Evolutionary conservation across 2,888 invertebrate species (phyloP).

Genomic region (Harpalus rubripes): DNA sequence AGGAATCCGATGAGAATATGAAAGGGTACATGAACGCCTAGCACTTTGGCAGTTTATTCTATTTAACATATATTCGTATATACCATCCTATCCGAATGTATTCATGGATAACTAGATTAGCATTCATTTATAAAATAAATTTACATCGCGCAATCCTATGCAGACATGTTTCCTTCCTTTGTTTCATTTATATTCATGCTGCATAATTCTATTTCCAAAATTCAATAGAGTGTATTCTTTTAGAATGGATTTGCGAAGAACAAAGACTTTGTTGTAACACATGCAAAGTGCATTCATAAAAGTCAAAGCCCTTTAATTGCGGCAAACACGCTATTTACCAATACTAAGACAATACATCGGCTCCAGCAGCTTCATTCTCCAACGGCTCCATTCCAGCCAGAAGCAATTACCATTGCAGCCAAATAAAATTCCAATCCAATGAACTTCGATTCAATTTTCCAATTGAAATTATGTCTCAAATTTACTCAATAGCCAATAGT

Average conservation of each 20-base stretch:
- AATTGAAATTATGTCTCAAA: constrained; percentile 51
- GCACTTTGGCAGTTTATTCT: constrained; percentile 38
- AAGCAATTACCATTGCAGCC: constrained; percentile 23
- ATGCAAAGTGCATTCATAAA: constrained; percentile 38
- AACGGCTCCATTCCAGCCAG: constrained; percentile 8
- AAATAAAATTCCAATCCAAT: constrained; percentile 47
- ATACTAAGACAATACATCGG: constrained; percentile 1
- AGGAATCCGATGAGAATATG: constrained; percentile 34
- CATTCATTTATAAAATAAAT: constrained; percentile 50
- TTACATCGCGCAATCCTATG: constrained; percentile 41
- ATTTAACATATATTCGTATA: constrained; percentile 19
- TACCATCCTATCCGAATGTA: constrained; percentile 18
- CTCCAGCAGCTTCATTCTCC: neutral
- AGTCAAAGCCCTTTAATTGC: constrained; percentile 40
- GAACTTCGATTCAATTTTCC: constrained; percentile 49
- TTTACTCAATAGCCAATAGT: constrained; percentile 19
- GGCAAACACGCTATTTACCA: constrained; percentile 23
- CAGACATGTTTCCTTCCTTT: constrained; percentile 43
- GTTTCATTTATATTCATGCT: constrained; percentile 44
- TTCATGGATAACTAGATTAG: constrained; percentile 46
- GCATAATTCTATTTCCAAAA: constrained; percentile 46
- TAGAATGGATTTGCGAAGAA: constrained; percentile 19
- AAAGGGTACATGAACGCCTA: constrained; percentile 21
- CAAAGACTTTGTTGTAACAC: constrained; percentile 16
- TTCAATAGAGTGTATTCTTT: constrained; percentile 34